Conservation (phyloP, 2,797 vertebrate species). For the Brotula barbata region DNA sequence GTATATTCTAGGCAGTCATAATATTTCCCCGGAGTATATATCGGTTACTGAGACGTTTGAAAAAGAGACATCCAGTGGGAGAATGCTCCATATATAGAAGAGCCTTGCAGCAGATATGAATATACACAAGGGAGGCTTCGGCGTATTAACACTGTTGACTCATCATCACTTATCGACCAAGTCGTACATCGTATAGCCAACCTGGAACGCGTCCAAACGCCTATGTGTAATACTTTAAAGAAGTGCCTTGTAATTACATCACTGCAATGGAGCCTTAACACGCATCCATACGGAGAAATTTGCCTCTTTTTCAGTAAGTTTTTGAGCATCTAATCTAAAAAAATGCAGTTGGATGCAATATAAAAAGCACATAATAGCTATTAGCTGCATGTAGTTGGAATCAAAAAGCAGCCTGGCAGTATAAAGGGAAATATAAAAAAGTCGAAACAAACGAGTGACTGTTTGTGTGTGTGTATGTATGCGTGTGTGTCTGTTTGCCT, state of each 20-base stretch:
- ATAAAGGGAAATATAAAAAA: conserved; percentile 19
- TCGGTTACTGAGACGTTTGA: neutral
- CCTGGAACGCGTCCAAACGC: conserved; percentile 58
- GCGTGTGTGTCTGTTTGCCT: conserved; percentile 7
- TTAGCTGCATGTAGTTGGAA: conserved; percentile 38
- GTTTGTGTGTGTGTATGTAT: conserved; percentile 21
- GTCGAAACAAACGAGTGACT: conserved; percentile 20
- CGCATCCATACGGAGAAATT: too few species aligned
- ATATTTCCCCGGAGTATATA: neutral
- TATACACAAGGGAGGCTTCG: conserved; percentile 32
- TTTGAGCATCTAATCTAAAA: conserved; percentile 46
- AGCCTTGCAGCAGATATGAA: conserved; percentile 25
- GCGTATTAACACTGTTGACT: conserved; percentile 54
- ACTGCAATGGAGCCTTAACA: conserved; percentile 26
- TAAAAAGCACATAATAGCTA: conserved; percentile 35
- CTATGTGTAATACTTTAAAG: conserved; percentile 58
- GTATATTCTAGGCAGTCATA: neutral
- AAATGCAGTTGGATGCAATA: conserved; percentile 31
- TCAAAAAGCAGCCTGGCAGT: conserved; percentile 27
- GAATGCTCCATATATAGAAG: conserved; percentile 3
- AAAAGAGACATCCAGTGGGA: neutral
- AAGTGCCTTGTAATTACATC: conserved; percentile 56
- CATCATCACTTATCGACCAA: conserved; percentile 47
- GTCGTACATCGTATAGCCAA: conserved; percentile 35
- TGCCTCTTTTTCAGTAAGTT: too few species aligned